Conservation (phyloP, 2,888 invertebrate genomes). For the Eupithecia exiguata region DNA sequence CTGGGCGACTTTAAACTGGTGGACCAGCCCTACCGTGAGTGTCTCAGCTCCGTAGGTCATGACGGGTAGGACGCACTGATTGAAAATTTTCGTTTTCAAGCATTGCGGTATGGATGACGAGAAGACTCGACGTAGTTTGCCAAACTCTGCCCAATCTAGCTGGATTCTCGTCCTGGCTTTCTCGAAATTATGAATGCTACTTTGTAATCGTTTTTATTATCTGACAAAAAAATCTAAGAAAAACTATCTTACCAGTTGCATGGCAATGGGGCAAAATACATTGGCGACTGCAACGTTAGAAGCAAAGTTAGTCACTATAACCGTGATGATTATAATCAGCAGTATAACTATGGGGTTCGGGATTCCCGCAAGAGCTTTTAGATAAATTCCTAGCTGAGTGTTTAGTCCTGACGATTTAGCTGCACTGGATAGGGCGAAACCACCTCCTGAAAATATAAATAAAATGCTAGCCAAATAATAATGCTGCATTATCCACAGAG, state of each 20-base stretch:
- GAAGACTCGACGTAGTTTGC: too few relatives aligned
- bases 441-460: constrained; percentile 58
- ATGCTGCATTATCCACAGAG: neutral
- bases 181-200: too few relatives aligned
- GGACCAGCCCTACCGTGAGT: too few relatives aligned
- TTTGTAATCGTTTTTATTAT: too few relatives aligned
- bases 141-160: too few relatives aligned
- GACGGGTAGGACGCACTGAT: too few relatives aligned
- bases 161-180: too few relatives aligned
- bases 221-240: neutral
- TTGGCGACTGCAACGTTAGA: constrained; percentile 73
- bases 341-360: constrained; percentile 56
- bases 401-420: constrained; percentile 62
- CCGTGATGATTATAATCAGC: constrained; percentile 55
- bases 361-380: constrained; percentile 47
- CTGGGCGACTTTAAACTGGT: too few relatives aligned
- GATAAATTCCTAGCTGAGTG: constrained; percentile 54
- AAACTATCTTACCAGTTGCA: constrained; percentile 61
- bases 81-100: too few relatives aligned
- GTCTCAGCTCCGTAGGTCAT: too few relatives aligned
- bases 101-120: too few relatives aligned
- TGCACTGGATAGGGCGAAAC: constrained; percentile 63
- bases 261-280: constrained; percentile 67
- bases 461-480: neutral
- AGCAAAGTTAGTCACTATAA: constrained; percentile 71